Evolutionary conservation across 2,113 vertebrate species (phyloP).

Genomic region (Arothron firmamentum): DNA sequence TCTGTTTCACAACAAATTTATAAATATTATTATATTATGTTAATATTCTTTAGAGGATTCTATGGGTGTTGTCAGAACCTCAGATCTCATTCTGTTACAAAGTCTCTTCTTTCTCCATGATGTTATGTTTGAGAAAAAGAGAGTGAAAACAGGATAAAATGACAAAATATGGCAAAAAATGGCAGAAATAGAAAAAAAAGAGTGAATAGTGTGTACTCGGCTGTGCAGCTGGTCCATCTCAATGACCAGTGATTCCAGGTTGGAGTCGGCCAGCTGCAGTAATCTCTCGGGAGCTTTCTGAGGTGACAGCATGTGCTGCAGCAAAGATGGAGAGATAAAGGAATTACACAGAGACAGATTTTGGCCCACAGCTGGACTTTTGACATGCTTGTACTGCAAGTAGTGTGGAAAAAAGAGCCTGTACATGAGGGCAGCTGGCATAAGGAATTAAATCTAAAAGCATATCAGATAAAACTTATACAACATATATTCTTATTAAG

Average conservation of each 20-base stretch:
- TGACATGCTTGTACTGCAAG: constrained; percentile 15
- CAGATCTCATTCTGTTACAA: neutral
- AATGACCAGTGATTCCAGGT: constrained; percentile 84
- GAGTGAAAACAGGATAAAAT: constrained; percentile 6
- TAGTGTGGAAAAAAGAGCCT: constrained; percentile 7
- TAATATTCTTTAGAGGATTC: no score
- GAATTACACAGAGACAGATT: constrained; percentile 52
- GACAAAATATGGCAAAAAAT: neutral
- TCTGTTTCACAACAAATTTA: no score
- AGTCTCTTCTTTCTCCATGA: constrained; percentile 9
- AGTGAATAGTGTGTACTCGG: constrained; percentile 73
- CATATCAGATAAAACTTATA: no score
- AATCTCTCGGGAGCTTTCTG: constrained; percentile 91
- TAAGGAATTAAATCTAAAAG: no score
- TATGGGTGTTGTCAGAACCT: no score
- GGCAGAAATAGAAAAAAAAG: neutral
- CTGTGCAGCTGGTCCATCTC: constrained; percentile 96
- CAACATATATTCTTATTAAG: neutral
- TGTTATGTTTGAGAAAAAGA: constrained; percentile 2
- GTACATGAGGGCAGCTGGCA: constrained; percentile 1
- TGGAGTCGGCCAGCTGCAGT: constrained; percentile 87
- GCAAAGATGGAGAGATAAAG: constrained; percentile 45
- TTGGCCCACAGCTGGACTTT: constrained; percentile 42
- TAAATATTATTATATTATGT: no score
- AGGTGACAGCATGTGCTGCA: constrained; percentile 93